Evolutionary conservation across 37 sponge, comb jelly and placozoan species (phyloP).

Genomic region (Corticium candelabrum): DNA sequence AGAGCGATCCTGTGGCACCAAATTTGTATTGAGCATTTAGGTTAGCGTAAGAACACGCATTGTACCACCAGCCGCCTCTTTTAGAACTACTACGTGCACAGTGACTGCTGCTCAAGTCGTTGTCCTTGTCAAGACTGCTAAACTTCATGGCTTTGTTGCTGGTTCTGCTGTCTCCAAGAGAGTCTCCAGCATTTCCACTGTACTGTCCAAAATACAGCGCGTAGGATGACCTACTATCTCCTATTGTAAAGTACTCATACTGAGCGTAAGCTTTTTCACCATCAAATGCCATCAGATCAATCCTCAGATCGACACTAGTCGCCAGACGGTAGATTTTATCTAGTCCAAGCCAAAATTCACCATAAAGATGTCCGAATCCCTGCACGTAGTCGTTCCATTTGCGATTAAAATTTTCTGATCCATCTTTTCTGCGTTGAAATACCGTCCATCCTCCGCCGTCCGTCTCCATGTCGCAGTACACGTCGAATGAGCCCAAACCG

Average conservation of each 20-base stretch:
- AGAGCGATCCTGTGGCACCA: too few relatives aligned
- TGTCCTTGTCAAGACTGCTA: too few relatives aligned
- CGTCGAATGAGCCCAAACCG: neutral
- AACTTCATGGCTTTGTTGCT: too few relatives aligned
- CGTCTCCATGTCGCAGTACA: slow-evolving; percentile 46
- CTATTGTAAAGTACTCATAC: slow-evolving; percentile 3
- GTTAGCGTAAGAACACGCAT: too few relatives aligned
- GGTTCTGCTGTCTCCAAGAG: too few relatives aligned
- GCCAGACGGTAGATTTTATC: slow-evolving; percentile 14
- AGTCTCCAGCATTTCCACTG: too few relatives aligned
- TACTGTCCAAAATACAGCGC: too few relatives aligned
- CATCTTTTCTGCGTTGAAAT: slow-evolving; percentile 22
- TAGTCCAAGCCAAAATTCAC: slow-evolving; percentile 15
- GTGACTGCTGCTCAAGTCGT: too few relatives aligned
- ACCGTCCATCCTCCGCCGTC: slow-evolving; percentile 60
- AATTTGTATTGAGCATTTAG: too few relatives aligned
- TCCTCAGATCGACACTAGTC: neutral
- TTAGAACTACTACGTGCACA: too few relatives aligned
- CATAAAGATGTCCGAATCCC: slow-evolving; percentile 10
- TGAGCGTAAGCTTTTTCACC: slow-evolving; percentile 3
- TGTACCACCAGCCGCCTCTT: too few relatives aligned
- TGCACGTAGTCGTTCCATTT: slow-evolving; percentile 7
- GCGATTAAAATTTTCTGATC: slow-evolving; percentile 5
- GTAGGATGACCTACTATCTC: too few relatives aligned
- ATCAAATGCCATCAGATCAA: slow-evolving; percentile 6